phyloP scores from a whole-genome alignment of 2,113 vertebrate species.

The Alces alces region DNA sequence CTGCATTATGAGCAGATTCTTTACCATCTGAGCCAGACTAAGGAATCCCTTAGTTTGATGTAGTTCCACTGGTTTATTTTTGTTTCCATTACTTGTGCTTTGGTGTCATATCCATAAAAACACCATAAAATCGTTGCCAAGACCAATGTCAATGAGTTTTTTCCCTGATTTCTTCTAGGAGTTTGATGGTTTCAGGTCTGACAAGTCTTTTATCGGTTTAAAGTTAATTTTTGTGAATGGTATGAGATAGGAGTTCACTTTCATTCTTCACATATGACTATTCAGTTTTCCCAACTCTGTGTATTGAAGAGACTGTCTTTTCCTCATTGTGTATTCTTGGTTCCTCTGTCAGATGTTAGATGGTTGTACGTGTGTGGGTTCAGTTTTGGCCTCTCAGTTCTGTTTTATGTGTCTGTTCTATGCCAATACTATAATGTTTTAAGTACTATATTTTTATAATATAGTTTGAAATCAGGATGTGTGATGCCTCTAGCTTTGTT shows the following conservation, averaged over 20 bases:
- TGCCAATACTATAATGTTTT: background rate
- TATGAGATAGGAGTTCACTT: background rate
- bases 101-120: background rate
- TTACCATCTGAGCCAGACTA: background rate
- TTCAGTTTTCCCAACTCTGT: background rate
- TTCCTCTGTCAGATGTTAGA: background rate
- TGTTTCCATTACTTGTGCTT: background rate
- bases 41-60: background rate
- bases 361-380: background rate
- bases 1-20: background rate
- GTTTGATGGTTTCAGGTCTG: background rate
- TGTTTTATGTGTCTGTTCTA: background rate
- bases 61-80: background rate
- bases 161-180: background rate
- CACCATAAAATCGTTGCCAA: background rate
- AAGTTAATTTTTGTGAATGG: background rate
- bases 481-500: background rate
- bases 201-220: background rate
- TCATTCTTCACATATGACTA: background rate
- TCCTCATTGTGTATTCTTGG: background rate
- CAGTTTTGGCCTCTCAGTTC: background rate
- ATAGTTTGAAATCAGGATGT: background rate
- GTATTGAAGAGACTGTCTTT: background rate
- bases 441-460: background rate
- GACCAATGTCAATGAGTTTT: background rate